These are phyloP conservation scores for Caradrina clavipalpis DNA, from an alignment of 2,888 invertebrate genomes.

Conservation along the genomic window DNA sequence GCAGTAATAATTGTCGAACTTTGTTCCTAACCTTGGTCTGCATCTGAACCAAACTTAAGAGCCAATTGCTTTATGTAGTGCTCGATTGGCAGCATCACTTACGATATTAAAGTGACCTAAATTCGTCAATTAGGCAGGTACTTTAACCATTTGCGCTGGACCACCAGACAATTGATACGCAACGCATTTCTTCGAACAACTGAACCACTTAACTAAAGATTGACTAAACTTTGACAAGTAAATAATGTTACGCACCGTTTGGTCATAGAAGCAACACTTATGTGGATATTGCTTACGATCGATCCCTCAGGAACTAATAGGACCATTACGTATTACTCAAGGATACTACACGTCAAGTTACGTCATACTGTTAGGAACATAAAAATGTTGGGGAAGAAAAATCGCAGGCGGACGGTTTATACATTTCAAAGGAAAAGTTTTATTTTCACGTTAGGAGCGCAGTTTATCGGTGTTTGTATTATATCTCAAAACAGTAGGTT, in stretches of 20 bases:
- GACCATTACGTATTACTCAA: conserved; percentile 47
- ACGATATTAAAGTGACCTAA: conserved; percentile 41
- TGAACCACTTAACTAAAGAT: conserved; percentile 1
- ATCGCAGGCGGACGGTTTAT: not conserved
- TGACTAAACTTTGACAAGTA: too few species aligned
- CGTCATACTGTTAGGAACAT: conserved; percentile 30
- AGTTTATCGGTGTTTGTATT: conserved; percentile 2
- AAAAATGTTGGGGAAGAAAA: conserved; percentile 11
- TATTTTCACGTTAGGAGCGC: not conserved
- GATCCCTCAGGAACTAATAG: conserved; percentile 54
- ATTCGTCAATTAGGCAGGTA: conserved; percentile 40
- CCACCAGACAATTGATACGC: conserved; percentile 2
- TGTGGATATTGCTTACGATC: conserved; percentile 42
- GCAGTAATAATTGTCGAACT: not conserved
- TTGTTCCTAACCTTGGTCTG: conserved; percentile 6
- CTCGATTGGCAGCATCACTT: conserved; percentile 35
- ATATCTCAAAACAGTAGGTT: not conserved
- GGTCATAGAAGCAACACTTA: conserved; percentile 18
- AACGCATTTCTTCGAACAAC: conserved; percentile 4
- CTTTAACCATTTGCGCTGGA: conserved; percentile 3
- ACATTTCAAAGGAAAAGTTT: conserved; percentile 4
- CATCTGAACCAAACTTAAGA: conserved; percentile 13
- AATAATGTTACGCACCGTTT: too few species aligned
- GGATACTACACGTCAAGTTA: conserved; percentile 37
- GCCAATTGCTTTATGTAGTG: conserved; percentile 36